Evolutionary conservation across 2,888 invertebrate genomes (phyloP), one percentile per base, ranked within the genome.

Genomic region (Agrotis clavis): DNA sequence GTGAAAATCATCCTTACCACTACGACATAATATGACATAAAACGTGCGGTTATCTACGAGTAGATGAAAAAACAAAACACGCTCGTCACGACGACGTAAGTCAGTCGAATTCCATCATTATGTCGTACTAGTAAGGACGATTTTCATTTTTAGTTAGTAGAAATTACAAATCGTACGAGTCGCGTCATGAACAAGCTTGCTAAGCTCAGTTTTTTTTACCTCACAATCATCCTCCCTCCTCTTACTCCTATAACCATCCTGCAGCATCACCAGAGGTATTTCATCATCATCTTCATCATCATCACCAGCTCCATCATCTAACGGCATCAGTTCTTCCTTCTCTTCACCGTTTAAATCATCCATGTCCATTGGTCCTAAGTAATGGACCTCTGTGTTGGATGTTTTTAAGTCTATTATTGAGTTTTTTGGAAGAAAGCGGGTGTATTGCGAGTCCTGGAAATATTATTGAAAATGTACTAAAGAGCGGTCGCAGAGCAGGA

Each of bases 211-310:
- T n/a, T n/a, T n/a, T n/a, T n/a, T 64, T 64, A 72, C 74, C 71
- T 66, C 70, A 56, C 11, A 68, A 41, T 25, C 30, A 1, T 9
- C 62, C 0, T 75, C 71, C 19, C 11, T 25, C 4, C 50, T 35
- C 3, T 59, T 78, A 71, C 2, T 59, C 11, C 59, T 66, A 57
- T 21, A 64, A 5, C 77, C 79, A 66, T 79, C 77, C 21, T 84
- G 87, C 4, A 90, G 65, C 81, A 88, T 79, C 18, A 86, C 82
- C 0, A 89, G 53, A 0, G 92, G 92, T 47, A 89, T 18, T 54
- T 92, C 90, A 80, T 91, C 90, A 61, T 87, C 85, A 72, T 85
- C 81, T 74, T 86, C 84, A 13, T 67, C 25, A 45, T 73, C 67
- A 14, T 69, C 19, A 45, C 67, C 68, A 35, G 35, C 16, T 0